phyloP scores from a whole-genome alignment of 2,797 vertebrate species.

The Euphonia xanthogaster region DNA sequence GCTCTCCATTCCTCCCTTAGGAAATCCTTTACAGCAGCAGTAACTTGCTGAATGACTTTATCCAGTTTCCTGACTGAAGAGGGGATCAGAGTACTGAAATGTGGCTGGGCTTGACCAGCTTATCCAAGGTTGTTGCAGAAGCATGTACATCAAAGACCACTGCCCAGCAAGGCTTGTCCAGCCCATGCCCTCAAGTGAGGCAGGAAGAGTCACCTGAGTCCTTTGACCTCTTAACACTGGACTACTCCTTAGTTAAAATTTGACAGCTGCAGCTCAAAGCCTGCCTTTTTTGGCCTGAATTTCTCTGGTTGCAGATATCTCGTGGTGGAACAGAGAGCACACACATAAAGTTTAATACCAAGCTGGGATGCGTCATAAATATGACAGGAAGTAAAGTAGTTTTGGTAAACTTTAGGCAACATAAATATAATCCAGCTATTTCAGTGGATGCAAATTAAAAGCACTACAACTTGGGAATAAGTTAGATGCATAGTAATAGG shows the following conservation, averaged over 20 bases:
- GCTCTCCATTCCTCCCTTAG: background rate
- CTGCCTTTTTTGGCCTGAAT: slow-evolving; percentile 15
- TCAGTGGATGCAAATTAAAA: background rate
- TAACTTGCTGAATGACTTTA: background rate
- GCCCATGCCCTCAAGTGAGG: background rate
- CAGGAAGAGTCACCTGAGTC: background rate
- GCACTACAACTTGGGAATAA: background rate
- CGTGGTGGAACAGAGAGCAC: background rate
- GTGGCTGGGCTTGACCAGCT: background rate
- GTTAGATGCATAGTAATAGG: background rate
- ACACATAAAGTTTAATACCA: background rate
- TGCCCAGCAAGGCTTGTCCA: background rate
- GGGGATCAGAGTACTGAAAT: background rate
- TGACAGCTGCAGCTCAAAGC: background rate
- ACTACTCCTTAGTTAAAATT: background rate
- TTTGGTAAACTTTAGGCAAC: background rate
- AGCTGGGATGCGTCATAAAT: background rate
- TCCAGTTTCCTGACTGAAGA: background rate
- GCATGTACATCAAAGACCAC: background rate
- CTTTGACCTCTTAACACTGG: background rate
- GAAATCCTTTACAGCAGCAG: slow-evolving; percentile 22
- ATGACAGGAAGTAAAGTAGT: background rate
- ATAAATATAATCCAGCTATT: background rate
- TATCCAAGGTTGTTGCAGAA: background rate
- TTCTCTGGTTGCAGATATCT: background rate